A percentile compares a stretch with the other conserved stretches of the same genome.
phyloP scores from a whole-genome alignment of 2,797 vertebrate genomes.

The Orientallactaga sibirica region DNA sequence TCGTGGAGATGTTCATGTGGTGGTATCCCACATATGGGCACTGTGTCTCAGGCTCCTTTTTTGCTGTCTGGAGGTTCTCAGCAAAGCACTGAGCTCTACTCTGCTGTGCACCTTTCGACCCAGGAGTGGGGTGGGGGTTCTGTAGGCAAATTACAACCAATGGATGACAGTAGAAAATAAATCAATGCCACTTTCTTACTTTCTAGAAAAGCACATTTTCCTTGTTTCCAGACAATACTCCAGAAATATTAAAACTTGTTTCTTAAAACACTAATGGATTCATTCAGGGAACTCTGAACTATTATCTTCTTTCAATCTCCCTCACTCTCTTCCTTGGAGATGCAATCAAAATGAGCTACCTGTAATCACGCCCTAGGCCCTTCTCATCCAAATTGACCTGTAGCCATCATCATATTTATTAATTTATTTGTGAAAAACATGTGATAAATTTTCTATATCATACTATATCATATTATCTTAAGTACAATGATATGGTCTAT shows the following conservation, averaged over 20 bases:
- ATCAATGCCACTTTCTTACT: not conserved
- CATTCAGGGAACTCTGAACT: not conserved
- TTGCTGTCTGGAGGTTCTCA: not conserved
- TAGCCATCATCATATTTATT: too few species aligned
- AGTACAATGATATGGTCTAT: too few species aligned
- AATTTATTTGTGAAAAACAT: too few species aligned
- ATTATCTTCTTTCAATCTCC: not conserved
- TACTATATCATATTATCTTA: too few species aligned
- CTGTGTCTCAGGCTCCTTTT: too few species aligned
- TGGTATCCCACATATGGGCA: not conserved
- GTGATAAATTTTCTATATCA: too few species aligned
- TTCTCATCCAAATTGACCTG: too few species aligned
- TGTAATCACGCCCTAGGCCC: not conserved
- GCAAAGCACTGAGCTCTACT: not conserved
- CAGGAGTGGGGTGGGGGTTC: rapidly evolving
- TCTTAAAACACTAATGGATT: not conserved
- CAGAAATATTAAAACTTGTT: not conserved
- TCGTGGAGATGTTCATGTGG: too few species aligned
- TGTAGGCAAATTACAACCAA: not conserved
- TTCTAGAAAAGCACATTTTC: not conserved
- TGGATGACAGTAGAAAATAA: not conserved
- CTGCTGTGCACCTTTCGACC: rapidly evolving
- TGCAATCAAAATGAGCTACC: not conserved
- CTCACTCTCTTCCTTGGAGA: too few species aligned
- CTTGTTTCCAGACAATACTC: not conserved